Percentiles rank a stretch among this genome's conserved stretches.
phyloP scores from a whole-genome alignment of 1,140 invertebrate genomes.

The Tribolium castaneum region DNA sequence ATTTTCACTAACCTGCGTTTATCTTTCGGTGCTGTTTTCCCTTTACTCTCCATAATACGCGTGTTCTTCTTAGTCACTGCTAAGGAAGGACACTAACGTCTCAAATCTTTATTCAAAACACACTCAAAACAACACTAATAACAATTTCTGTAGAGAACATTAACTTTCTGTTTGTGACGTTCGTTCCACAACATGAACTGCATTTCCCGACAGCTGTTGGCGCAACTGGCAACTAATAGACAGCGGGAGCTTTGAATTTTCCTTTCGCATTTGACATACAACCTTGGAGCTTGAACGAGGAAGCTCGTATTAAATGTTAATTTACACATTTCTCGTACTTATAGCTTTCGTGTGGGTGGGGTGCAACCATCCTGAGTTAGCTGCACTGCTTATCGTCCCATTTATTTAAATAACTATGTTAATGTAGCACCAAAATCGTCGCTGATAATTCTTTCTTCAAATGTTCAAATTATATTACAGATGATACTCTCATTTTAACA shows the following conservation, averaged over 20 bases:
- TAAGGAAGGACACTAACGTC: conserved; percentile 51
- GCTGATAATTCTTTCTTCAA: neutral
- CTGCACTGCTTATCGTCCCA: conserved; percentile 14
- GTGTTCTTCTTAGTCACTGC: conserved; percentile 54
- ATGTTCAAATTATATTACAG: too few relatives aligned
- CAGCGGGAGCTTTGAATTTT: conserved; percentile 33
- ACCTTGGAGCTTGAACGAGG: neutral
- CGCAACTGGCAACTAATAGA: neutral
- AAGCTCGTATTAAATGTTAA: neutral
- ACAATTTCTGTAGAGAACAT: conserved; percentile 42
- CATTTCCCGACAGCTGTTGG: conserved; percentile 43
- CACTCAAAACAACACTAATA: conserved; percentile 49
- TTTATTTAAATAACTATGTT: conserved; percentile 2
- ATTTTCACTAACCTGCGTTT: conserved; percentile 47
- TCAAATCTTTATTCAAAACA: conserved; percentile 18
- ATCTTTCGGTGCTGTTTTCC: conserved; percentile 46
- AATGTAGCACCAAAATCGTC: neutral
- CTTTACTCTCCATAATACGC: conserved; percentile 38
- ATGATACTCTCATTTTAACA: too few relatives aligned
- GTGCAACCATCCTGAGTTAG: neutral
- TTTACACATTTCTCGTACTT: conserved; percentile 26
- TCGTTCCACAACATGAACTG: conserved; percentile 38
- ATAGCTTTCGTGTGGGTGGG: neutral
- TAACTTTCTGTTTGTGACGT: conserved; percentile 50
- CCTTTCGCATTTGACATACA: conserved; percentile 18